Base-by-base conservation (phyloP, 2,113 vertebrate species). In the Callospermophilus lateralis region DNA sequence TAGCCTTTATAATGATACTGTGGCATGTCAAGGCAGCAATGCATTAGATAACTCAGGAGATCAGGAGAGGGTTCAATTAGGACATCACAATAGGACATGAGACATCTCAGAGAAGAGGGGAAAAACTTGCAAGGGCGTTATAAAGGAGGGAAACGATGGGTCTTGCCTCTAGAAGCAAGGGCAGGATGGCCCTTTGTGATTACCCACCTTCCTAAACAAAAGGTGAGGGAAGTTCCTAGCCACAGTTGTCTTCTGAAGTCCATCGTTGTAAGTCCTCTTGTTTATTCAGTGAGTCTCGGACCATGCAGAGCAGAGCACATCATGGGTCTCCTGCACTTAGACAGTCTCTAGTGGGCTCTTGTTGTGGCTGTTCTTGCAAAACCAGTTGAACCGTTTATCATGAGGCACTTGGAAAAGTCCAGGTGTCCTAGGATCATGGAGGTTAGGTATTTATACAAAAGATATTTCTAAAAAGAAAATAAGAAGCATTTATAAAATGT, bases 101-200 rank as follows among this genome's bases (percentile, higher is more conserved):
- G 83, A 17, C 0, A n/a, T 79, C 39, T 92, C 28, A 48, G 74
- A 26, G 65, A 63, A 84, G 42, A 51, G n/a, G 6, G 34, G 53
- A 6, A 42, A 89, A 85, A 13, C 28, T 16, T 37, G 32, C 13
- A 30, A 81, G 11, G 28, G 4, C 5, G 12, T 45, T 26, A 1
- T 42, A 55, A 70, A 16, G 76, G 26, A n/a, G 4, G 22, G 4
- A 4, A 19, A 28, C n/a, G 7, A 12, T 22, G 6, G 58, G 1
- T 20, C 20, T 77, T 72, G 34, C 24, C 8, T 70, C 0, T 10
- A 10, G 42, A 61, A n/a, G 3, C 53, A 6, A n/a, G 8, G 10
- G 28, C 17, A 68, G 1, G 0, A 4, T 17, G 0, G 32, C 7
- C 4, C 8, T 34, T 58, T 51, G 42, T 58, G n/a, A n/a, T 45